phyloP scores from a whole-genome alignment of 2,888 invertebrate genomes.

The Tenodera sinensis region DNA sequence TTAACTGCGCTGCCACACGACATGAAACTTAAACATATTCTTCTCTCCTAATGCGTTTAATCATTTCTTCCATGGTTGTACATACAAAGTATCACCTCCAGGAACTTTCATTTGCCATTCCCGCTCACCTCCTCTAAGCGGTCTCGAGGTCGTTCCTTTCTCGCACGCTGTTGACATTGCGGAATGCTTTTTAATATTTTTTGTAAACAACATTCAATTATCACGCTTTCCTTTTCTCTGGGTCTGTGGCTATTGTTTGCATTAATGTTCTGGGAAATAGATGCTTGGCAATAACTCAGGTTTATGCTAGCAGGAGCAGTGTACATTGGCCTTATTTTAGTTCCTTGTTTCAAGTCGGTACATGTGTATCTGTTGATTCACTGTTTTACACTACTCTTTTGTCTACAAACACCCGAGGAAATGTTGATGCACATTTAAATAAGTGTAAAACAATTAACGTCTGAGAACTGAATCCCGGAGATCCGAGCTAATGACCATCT shows the following conservation, averaged over 20 bases:
- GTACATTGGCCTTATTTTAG: not conserved
- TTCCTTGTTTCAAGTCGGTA: not conserved
- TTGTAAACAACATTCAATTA: not conserved
- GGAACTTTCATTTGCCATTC: not conserved
- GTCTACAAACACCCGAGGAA: no score
- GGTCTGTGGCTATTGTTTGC: not conserved
- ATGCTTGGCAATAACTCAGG: not conserved
- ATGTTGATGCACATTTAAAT: no score
- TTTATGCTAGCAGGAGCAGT: not conserved
- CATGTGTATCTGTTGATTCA: no score
- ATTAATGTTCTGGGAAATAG: not conserved
- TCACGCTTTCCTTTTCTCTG: not conserved
- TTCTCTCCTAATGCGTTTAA: no score
- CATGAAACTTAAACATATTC: no score
- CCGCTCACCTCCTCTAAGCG: not conserved
- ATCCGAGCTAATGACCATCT: no score
- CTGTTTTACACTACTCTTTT: no score
- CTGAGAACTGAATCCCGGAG: no score
- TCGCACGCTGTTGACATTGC: not conserved
- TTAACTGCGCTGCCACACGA: no score
- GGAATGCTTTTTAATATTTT: not conserved
- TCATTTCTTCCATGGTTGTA: no score
- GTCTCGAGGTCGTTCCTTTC: not conserved
- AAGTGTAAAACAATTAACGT: no score
- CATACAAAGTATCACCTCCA: not conserved